Percentiles rank a stretch among this genome's conserved stretches.
These are phyloP conservation scores for Melipona quadrifasciata DNA, from an alignment of 1,140 invertebrate species.

Conservation along the genomic window DNA sequence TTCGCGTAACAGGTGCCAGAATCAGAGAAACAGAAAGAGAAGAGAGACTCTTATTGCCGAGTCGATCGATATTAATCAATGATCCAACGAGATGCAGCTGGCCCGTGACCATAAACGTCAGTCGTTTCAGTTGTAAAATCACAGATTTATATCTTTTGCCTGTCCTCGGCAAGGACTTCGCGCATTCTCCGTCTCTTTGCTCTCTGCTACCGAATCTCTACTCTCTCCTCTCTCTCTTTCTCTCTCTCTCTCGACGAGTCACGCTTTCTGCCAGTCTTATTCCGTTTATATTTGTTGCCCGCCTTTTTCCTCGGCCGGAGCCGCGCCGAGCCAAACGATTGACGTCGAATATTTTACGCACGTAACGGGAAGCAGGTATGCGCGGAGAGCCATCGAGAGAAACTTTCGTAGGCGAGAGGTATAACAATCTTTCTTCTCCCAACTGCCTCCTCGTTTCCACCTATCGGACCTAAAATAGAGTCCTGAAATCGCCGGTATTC, in stretches of 20 bases:
- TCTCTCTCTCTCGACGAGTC: neutral
- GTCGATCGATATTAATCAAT: constrained; percentile 66
- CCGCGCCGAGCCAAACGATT: neutral
- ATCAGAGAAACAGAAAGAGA: neutral
- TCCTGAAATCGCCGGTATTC: neutral
- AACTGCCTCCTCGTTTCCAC: neutral
- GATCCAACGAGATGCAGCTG: constrained; percentile 60
- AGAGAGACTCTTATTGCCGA: constrained; percentile 48
- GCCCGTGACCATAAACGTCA: constrained; percentile 57
- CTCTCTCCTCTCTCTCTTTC: neutral
- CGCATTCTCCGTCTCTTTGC: neutral
- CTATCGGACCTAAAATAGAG: neutral
- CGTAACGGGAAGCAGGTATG: constrained; percentile 3
- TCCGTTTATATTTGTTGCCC: neutral
- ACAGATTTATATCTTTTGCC: constrained; percentile 57
- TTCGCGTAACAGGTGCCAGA: constrained; percentile 64
- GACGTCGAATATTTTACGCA: constrained; percentile 13
- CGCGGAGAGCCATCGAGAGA: neutral
- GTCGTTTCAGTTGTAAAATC: constrained; percentile 59
- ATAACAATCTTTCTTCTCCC: neutral
- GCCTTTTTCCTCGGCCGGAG: neutral
- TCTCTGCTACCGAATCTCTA: constrained; percentile 32
- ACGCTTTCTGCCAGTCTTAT: constrained; percentile 6
- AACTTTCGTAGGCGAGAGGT: neutral
- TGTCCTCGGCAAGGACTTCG: constrained; percentile 18